Percentiles rank a stretch among this genome's conserved stretches.
These are phyloP conservation scores for Eciton burchellii DNA, from an alignment of 1,140 invertebrate species.

Conservation along the genomic window DNA sequence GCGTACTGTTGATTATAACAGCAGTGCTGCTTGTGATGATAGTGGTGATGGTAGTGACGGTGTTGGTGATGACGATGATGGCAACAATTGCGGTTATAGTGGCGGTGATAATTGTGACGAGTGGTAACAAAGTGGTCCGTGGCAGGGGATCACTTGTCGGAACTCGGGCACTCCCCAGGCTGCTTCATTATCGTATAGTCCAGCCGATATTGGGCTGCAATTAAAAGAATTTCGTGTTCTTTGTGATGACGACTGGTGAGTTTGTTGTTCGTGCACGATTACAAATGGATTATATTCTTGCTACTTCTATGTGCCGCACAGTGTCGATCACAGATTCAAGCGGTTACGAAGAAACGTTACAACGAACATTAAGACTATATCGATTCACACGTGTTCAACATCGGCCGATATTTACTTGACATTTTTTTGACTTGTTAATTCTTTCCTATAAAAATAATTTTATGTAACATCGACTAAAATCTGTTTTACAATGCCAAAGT, in stretches of 20 bases:
- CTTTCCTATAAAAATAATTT: no score
- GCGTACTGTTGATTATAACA: conserved; percentile 62
- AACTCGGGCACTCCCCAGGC: conserved; percentile 83
- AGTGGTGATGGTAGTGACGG: conserved; percentile 54
- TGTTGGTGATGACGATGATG: conserved; percentile 65
- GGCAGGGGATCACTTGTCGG: conserved; percentile 85
- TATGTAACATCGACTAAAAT: no score
- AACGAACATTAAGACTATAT: no score
- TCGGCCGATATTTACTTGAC: no score
- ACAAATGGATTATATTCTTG: neutral
- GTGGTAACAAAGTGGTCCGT: conserved; percentile 71
- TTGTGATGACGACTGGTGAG: conserved; percentile 19
- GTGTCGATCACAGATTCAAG: neutral
- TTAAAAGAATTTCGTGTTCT: conserved; percentile 54
- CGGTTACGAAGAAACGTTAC: neutral
- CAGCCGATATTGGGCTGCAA: conserved; percentile 85
- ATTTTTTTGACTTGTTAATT: no score
- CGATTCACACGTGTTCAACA: no score
- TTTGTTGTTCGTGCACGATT: neutral
- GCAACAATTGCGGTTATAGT: conserved; percentile 75
- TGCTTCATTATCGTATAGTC: conserved; percentile 85
- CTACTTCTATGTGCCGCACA: neutral
- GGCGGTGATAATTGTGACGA: conserved; percentile 55
- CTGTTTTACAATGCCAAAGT: neutral
- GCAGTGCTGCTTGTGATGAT: conserved; percentile 68